phyloP scores from a whole-genome alignment of 2,888 invertebrate species.

The Erpobdella octoculata region DNA sequence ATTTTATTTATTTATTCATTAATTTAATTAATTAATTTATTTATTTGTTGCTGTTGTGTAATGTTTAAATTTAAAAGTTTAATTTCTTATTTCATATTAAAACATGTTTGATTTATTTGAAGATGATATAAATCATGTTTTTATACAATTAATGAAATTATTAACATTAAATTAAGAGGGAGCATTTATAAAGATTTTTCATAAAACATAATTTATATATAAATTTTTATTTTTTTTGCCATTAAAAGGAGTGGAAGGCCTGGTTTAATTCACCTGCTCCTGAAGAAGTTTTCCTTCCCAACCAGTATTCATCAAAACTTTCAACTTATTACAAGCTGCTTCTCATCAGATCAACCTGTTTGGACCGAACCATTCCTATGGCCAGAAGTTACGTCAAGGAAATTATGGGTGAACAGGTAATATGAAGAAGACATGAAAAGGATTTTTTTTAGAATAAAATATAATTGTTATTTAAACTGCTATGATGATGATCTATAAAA shows the following conservation, averaged over 20 bases:
- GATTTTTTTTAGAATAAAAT: not conserved
- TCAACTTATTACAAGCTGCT: conserved; percentile 50
- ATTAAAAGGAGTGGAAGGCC: conserved; percentile 51
- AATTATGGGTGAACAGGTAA: conserved; percentile 47
- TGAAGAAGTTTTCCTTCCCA: conserved; percentile 50
- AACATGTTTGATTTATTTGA: too few relatives aligned
- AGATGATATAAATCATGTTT: too few relatives aligned
- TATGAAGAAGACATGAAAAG: not conserved
- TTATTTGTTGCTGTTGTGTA: not conserved
- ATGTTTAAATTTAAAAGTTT: not conserved
- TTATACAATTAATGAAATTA: too few relatives aligned
- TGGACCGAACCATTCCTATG: conserved; percentile 53
- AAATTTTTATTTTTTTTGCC: too few relatives aligned
- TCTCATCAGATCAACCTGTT: conserved; percentile 50
- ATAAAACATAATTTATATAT: not conserved
- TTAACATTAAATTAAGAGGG: not conserved
- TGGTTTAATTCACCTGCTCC: conserved; percentile 54
- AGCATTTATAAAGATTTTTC: not conserved
- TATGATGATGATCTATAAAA: too few relatives aligned
- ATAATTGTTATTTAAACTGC: not conserved
- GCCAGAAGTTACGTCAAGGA: conserved; percentile 51
- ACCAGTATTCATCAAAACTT: conserved; percentile 49
- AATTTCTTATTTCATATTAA: too few relatives aligned
- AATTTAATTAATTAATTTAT: not conserved
- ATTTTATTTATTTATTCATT: not conserved